phyloP scores from a whole-genome alignment of 2,797 vertebrate species.

The Psittacula echo region DNA sequence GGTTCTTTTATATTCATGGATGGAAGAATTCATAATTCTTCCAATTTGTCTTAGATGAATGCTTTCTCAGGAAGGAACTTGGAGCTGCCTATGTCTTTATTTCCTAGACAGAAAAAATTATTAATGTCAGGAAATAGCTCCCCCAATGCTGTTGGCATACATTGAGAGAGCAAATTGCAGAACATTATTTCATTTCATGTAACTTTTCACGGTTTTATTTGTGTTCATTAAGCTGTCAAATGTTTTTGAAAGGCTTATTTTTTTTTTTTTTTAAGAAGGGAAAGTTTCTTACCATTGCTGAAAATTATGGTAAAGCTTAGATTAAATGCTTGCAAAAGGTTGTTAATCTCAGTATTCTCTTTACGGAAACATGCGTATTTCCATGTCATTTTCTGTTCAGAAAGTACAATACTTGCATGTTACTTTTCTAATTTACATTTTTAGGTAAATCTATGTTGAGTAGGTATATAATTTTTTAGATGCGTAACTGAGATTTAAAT shows the following conservation, averaged over 20 bases:
- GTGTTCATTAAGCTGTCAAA: neutral
- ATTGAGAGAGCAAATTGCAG: neutral
- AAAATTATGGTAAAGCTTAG: neutral
- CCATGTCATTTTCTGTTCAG: neutral
- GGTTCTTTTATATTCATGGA: neutral
- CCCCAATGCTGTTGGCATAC: neutral
- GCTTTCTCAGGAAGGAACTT: neutral
- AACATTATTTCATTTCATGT: conserved; percentile 8
- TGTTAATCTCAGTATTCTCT: neutral
- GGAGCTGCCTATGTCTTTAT: neutral
- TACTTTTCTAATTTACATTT: neutral
- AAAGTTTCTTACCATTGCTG: neutral
- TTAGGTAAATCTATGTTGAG: neutral
- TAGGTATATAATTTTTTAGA: neutral
- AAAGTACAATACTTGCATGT: neutral
- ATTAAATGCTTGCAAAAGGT: neutral
- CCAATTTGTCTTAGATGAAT: neutral
- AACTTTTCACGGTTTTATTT: conserved; percentile 21
- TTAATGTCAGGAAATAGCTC: neutral
- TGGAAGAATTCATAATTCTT: neutral
- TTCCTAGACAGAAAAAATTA: neutral
- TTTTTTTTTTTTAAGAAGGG: neutral
- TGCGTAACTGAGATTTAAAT: neutral
- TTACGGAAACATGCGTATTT: neutral
- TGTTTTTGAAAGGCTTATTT: conserved; percentile 5